These are phyloP conservation scores for Hippocampus guttulatus DNA, from an alignment of 2,113 vertebrate species.

Conservation along the genomic window DNA sequence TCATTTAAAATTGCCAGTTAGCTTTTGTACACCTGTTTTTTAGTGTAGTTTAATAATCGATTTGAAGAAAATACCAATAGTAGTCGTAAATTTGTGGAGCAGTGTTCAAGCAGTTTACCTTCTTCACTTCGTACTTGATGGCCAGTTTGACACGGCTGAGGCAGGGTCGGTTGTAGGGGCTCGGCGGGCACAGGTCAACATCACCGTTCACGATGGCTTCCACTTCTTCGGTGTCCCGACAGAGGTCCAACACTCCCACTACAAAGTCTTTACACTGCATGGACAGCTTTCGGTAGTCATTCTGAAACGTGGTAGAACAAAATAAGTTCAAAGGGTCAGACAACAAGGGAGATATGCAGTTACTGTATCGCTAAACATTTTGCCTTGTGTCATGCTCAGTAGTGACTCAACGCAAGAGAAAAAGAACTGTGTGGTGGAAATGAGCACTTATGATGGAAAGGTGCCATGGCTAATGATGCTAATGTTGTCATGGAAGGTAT, in stretches of 20 bases:
- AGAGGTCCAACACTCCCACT: slow-evolving; percentile 93
- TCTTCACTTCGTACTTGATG: slow-evolving; percentile 97
- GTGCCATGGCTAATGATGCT: no score
- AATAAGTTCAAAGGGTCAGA: neutral
- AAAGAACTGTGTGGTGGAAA: no score
- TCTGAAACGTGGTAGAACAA: slow-evolving; percentile 66
- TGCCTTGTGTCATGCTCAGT: no score
- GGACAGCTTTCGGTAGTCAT: slow-evolving; percentile 96
- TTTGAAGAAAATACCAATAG: neutral
- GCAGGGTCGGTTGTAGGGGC: slow-evolving; percentile 85
- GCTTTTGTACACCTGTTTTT: neutral
- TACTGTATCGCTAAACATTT: no score
- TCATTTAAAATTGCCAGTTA: neutral
- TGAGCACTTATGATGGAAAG: no score
- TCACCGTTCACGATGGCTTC: slow-evolving; percentile 96
- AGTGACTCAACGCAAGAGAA: no score
- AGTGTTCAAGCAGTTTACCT: slow-evolving; percentile 71
- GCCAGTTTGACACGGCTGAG: slow-evolving; percentile 91
- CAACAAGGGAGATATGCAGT: neutral
- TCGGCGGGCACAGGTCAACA: slow-evolving; percentile 80
- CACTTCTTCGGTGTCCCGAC: slow-evolving; percentile 94
- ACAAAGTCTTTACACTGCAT: slow-evolving; percentile 99
- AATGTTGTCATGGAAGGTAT: no score
- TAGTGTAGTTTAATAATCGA: neutral
- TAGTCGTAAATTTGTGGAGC: neutral